Evolutionary conservation across 2,888 invertebrate species (phyloP).

Genomic region (Trissoscelio sp.): DNA sequence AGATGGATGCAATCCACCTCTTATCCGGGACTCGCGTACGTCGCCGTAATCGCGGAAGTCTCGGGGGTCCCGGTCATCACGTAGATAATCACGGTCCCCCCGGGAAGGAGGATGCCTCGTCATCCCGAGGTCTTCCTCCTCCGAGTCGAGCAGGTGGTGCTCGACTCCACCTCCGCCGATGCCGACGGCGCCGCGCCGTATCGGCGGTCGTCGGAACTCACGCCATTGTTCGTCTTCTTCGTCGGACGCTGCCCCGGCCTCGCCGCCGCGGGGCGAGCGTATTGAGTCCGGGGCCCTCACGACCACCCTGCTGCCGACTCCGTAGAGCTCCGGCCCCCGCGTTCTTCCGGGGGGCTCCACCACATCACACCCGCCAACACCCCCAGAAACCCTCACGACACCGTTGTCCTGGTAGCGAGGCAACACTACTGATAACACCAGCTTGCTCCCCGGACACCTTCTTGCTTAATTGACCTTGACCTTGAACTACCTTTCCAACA

Average conservation of each 20-base stretch:
- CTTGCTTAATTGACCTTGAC: too few species aligned
- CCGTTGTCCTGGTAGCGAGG: conserved; percentile 73
- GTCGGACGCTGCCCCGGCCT: conserved; percentile 84
- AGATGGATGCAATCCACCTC: conserved; percentile 57
- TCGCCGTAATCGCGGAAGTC: conserved; percentile 72
- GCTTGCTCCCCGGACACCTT: conserved; percentile 55
- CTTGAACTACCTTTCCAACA: too few species aligned
- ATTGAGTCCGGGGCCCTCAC: conserved; percentile 81
- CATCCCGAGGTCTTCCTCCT: conserved; percentile 81
- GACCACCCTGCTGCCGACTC: conserved; percentile 74
- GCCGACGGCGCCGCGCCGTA: conserved; percentile 76
- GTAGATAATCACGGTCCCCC: conserved; percentile 77
- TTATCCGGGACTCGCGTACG: conserved; percentile 68
- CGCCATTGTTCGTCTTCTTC: conserved; percentile 81
- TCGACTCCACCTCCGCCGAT: conserved; percentile 74
- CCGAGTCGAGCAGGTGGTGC: conserved; percentile 83
- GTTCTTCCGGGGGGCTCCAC: conserved; percentile 79
- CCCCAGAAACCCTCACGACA: conserved; percentile 77
- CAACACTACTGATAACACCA: conserved; percentile 71
- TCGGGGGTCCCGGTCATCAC: conserved; percentile 75
- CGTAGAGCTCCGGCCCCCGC: conserved; percentile 77
- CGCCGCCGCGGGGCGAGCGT: conserved; percentile 83
- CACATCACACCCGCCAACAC: conserved; percentile 81
- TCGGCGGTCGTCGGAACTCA: conserved; percentile 82
- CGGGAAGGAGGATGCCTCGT: conserved; percentile 77